Evolutionary conservation across 2,797 vertebrate genomes (phyloP).

Genomic region (Gambusia yucatana): DNA sequence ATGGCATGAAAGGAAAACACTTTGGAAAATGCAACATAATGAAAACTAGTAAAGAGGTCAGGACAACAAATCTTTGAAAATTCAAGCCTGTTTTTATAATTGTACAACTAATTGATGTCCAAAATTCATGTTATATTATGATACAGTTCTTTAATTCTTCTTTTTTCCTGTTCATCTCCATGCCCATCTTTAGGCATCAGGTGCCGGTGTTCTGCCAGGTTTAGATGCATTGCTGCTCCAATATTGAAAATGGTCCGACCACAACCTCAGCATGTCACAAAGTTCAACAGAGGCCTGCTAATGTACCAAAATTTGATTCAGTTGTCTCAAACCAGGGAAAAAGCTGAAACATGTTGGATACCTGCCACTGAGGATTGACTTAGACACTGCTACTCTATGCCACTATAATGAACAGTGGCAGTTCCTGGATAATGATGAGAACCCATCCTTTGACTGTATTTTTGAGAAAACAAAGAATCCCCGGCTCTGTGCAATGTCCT

Average conservation of each 20-base stretch:
- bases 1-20: not conserved
- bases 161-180: not conserved
- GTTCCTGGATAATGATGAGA: not conserved
- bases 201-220: too few relatives aligned
- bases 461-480: not conserved
- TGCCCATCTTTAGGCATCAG: not conserved
- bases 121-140: not conserved
- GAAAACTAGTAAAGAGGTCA: not conserved
- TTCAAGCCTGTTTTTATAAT: not conserved
- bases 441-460: not conserved
- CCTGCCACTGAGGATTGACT: not conserved
- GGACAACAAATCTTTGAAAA: not conserved
- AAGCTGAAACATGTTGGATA: too few relatives aligned
- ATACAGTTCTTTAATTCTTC: not conserved
- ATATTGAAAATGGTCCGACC: not conserved
- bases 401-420: not conserved
- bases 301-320: too few relatives aligned
- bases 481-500: not conserved
- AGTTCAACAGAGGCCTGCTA: not conserved
- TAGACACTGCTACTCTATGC: not conserved
- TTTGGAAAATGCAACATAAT: not conserved
- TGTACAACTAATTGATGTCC: not conserved
- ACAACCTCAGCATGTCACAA: not conserved
- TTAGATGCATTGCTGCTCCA: too few relatives aligned
- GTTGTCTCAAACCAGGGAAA: too few relatives aligned